Evolutionary conservation across 92 coral and sea anemone species (phyloP), one percentile per base, ranked within the genome.

Genomic region (Zoanthus gigantus): DNA sequence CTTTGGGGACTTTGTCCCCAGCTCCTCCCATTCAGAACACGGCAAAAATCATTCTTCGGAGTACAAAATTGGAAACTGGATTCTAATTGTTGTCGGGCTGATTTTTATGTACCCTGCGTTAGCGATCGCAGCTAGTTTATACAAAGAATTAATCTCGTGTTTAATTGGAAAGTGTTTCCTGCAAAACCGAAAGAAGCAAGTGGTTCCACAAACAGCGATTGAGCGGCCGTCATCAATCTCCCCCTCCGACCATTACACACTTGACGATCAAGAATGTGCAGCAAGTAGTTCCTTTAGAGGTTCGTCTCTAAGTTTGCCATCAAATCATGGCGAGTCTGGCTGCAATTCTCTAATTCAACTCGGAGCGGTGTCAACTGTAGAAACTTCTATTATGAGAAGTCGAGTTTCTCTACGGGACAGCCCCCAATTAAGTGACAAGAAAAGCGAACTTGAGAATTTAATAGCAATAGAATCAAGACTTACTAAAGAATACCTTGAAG

Each of bases 1-100:
- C 7, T 91, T 91, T 84, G 94, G 94, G 12, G 94, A 91, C 45
- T 91, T 91, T 69, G 94, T 91, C 18, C 94, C 94, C 32, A 80
- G 94, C 44, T 79, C 83, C 9, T 72, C 85, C 3, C 90, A 79
- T 17, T 72, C 83, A 28, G 87, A 76, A 18, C 57, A 72, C 79
- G 92, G 92, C 7, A 58, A 91, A 5, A 91, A 88, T 77, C 66
- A 77, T n/a, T 58, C 91, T 2, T 73, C 87, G 6, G 92, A 91
- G 58, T 91, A 91, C 45, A 84, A 80, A 79, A 63, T 91, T 9
- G 94, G 94, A 5, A 91, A 91, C 68, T 91, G 92, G 94, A 78
- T 91, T 1, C 87, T 91, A 56, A 88, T 91, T 5, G 75, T 88
- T 15, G 73, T 91, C 8, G 94, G 94, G 5, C 63, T 89, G 32